Conservation (phyloP, 2,888 invertebrate genomes). For the Rhingia campestris region DNA sequence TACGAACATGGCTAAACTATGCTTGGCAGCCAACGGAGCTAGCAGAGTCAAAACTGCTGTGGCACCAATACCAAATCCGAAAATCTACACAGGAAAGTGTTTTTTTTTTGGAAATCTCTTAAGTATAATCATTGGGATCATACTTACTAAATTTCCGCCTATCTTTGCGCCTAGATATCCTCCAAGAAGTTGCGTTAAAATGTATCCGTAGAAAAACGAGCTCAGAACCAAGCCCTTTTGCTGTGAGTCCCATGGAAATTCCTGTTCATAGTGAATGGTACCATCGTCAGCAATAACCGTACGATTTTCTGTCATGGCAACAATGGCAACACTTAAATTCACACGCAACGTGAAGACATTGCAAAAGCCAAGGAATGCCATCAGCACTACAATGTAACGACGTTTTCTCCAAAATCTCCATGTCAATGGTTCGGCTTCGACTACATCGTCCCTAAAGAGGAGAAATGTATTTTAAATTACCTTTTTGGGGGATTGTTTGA, state of each 20-base stretch:
- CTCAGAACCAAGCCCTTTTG: conserved; percentile 91
- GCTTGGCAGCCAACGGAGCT: no score
- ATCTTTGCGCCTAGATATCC: conserved; percentile 92
- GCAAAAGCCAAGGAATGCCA: conserved; percentile 93
- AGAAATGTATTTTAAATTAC: no score
- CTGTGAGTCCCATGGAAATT: conserved; percentile 91
- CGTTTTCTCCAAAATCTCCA: conserved; percentile 90
- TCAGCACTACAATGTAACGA: conserved; percentile 88
- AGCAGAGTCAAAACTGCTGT: no score
- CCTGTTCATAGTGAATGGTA: conserved; percentile 85
- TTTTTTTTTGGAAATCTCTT: no score
- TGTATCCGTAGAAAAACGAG: conserved; percentile 95
- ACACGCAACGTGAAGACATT: conserved; percentile 92
- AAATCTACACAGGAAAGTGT: no score
- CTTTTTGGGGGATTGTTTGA: no score
- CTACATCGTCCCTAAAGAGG: conserved; percentile 77
- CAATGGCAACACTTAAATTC: conserved; percentile 95
- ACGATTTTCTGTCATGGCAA: conserved; percentile 93
- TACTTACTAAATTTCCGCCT: conserved; percentile 89
- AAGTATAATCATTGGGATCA: no score
- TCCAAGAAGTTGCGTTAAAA: conserved; percentile 91
- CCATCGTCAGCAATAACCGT: conserved; percentile 86
- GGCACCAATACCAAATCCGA: no score
- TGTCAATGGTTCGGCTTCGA: conserved; percentile 81
- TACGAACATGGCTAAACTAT: no score